Base-by-base conservation (phyloP, 2,113 vertebrate genomes). In the Nannobrachium achirus region DNA sequence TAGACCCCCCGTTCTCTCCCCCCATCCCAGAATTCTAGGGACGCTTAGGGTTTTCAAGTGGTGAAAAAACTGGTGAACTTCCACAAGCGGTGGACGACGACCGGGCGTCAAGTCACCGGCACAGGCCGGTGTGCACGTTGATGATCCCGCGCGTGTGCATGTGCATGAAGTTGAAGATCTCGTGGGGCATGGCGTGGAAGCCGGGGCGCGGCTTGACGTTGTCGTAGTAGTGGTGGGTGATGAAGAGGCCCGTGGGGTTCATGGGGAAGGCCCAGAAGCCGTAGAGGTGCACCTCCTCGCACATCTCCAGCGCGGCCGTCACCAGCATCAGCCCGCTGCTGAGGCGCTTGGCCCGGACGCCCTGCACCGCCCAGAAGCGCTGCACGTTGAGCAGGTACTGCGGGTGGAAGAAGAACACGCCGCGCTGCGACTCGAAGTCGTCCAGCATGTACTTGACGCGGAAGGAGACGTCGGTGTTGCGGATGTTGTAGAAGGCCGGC, bases 251-350 rank as follows among this genome's bases (percentile, higher is more conserved):
- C 0, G 95, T 93, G 70, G 97, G 96, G 91, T 97, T 96, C 96
- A 98, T 97, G 83, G 96, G 95, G 73, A 99, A 99, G 0, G 95
- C 95, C 98, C 98, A 99, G 88, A 99, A 99, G 49, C 98, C 98
- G 0, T 98, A 99, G 66, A 99, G 95, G 87, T 98, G 96, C 58
- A 99, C 98, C 83, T 99, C 97, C 73, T 98, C 91, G 0, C 98
- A 99, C 75, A 99, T 92, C 88, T 99, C 98, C 51, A 99, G 84
- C 56, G 98, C 98, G 0, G 97, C 96, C 0, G 97, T 98, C 68
- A 93, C 97, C 13, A 99, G 91, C 91, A 99, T 99, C 63, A 99
- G 92, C 4, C 98, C 98, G 0, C 95, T 98, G 91, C 96, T 98
- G 62, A 98, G 90, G 40, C 98, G 92, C 76, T 97, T 97, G 51